These are phyloP conservation scores for Ennomos erosarius DNA, from an alignment of 2,888 invertebrate species.

Conservation along the genomic window DNA sequence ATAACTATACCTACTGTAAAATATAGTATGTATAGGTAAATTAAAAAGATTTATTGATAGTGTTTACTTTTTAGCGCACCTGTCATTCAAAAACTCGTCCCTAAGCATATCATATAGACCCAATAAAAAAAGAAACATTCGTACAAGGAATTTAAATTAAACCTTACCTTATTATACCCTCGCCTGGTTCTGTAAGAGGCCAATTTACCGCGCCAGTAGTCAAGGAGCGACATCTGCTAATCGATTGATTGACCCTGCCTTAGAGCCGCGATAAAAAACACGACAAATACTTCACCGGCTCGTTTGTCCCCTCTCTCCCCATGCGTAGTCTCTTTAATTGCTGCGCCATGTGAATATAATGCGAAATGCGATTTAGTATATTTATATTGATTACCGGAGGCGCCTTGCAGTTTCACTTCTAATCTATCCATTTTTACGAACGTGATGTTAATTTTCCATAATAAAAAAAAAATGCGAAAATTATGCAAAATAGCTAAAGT, in stretches of 20 bases:
- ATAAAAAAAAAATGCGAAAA: no score
- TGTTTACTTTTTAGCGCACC: no score
- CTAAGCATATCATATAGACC: background rate
- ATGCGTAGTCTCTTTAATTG: conserved; percentile 58
- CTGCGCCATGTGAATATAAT: conserved; percentile 43
- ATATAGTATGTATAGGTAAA: no score
- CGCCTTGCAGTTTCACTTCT: background rate
- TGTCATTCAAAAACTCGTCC: no score
- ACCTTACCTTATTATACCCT: conserved; percentile 67
- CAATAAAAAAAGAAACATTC: conserved; percentile 18
- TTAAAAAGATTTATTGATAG: no score
- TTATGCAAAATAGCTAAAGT: no score
- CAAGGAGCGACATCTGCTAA: conserved; percentile 81
- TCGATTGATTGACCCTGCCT: conserved; percentile 82
- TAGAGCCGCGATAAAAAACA: conserved; percentile 64
- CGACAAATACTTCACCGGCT: conserved; percentile 56
- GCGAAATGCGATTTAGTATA: conserved; percentile 34
- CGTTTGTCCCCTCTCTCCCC: conserved; percentile 59
- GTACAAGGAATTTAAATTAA: conserved; percentile 51
- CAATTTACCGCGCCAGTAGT: conserved; percentile 82
- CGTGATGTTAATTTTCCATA: no score
- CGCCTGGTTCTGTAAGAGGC: conserved; percentile 62
- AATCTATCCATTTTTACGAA: no score
- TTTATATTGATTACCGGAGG: background rate
- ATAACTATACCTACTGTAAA: no score